phyloP scores from a whole-genome alignment of 2,113 vertebrate species.

The Ceratotherium simum region DNA sequence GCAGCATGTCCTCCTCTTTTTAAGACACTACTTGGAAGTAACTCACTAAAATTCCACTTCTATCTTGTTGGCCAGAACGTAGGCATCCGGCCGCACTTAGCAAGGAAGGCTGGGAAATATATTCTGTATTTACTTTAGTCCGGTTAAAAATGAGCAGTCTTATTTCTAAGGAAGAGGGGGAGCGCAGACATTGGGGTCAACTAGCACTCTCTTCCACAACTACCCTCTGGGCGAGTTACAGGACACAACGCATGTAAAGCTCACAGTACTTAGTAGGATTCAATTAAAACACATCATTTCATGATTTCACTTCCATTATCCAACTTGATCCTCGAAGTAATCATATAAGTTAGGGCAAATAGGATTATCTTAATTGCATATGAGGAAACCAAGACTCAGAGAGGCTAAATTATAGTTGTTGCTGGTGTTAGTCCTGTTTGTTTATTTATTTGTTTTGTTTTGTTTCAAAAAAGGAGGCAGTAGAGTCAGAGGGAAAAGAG shows the following conservation, averaged over 20 bases:
- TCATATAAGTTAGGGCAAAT: conserved; percentile 2
- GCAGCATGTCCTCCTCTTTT: background rate
- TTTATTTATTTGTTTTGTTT: background rate
- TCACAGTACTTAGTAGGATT: background rate
- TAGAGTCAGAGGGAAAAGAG: background rate
- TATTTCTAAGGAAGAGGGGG: conserved; percentile 1
- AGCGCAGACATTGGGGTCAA: background rate
- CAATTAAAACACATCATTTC: background rate
- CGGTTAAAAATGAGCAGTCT: background rate
- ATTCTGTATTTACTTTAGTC: background rate
- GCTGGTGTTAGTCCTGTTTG: background rate
- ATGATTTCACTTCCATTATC: conserved; percentile 15
- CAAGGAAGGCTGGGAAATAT: background rate
- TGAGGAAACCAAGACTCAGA: conserved; percentile 6
- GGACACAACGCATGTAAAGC: background rate
- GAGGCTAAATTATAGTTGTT: conserved; percentile 11
- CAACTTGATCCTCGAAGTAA: background rate
- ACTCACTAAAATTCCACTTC: background rate
- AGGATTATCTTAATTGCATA: conserved; percentile 29
- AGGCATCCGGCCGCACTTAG: background rate
- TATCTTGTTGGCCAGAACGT: background rate
- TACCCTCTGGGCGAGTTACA: background rate
- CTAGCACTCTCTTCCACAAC: background rate
- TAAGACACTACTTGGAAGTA: conserved; percentile 2
- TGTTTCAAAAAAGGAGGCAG: background rate